Base-by-base conservation (phyloP, 1,140 invertebrate genomes). In the Drosophila bocki region DNA sequence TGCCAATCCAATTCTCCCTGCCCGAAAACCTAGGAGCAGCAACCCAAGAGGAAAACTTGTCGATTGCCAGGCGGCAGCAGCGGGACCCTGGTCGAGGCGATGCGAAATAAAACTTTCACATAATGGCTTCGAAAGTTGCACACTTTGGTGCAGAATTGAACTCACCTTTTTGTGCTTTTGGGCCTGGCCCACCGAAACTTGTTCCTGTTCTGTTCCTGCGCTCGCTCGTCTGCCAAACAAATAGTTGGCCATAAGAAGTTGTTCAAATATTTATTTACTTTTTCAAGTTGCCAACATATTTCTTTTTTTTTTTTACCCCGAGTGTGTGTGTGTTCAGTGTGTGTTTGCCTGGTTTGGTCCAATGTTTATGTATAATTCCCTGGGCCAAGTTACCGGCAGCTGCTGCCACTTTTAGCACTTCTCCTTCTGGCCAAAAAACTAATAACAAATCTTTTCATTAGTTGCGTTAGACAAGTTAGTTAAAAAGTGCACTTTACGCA, bases 391-490 rank as follows among this genome's bases (percentile, higher is more conserved):
- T 78, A 69, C 37, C 56, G 37, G 53, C 71, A 65, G 47, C 35
- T 63, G 58, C 32, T 75, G 72, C 61, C 59, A 83, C 76, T 83
- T 87, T 77, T 78, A 81, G 80, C 83, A 80, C 83, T 64, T 12
- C 22, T 47, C 3, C 76, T 22, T 19, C 64, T 74, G 67, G 63
- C 67, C 65, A 50, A 77, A 87, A 87, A 87, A 84, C 85, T 84
- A 88, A 88, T 88, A 88, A 90, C 85, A 88, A 88, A 90, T 90
- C 85, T 84, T 88, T 88, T 88, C 84, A 88, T 88, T 88, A 88
- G 84, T 90, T 88, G 78, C 84, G 58, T 88, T 88, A 88, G 84
- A 88, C 84, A 88, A 90, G 85, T 84, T 88, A 84, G 85, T 88
- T 88, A 90, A 90, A 83, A 88, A 87, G 72, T 88, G 84, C 85